phyloP scores from a whole-genome alignment of 2,113 vertebrate species.

The Saccopteryx bilineata region DNA sequence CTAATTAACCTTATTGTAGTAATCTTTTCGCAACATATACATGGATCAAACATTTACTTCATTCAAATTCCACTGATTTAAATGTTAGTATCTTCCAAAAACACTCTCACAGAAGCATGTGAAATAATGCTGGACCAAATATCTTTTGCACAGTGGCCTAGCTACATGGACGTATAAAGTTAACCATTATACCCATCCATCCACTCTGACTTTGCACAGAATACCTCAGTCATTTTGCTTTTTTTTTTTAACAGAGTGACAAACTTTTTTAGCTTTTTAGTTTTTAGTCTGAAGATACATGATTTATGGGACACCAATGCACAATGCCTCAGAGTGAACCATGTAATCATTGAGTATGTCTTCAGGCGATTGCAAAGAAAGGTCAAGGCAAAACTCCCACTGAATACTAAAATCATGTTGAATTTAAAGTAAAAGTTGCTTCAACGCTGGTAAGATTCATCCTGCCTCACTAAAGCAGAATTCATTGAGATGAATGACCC shows the following conservation, averaged over 20 bases:
- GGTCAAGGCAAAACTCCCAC: constrained; percentile 14
- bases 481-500: not conserved
- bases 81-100: not conserved
- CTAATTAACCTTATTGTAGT: not conserved
- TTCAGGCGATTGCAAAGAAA: constrained; percentile 63
- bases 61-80: not conserved
- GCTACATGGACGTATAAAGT: not conserved
- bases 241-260: not conserved
- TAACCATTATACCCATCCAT: not conserved
- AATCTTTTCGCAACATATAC: not conserved
- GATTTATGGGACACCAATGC: constrained; percentile 55
- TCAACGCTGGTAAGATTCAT: not conserved
- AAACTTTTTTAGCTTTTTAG: constrained; percentile 34
- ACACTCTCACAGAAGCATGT: not conserved
- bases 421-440: constrained; percentile 29
- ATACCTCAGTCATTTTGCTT: not conserved
- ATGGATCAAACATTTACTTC: not conserved
- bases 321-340: constrained; percentile 46
- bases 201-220: not conserved
- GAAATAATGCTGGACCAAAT: not conserved
- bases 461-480: not conserved
- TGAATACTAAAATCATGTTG: constrained; percentile 59
- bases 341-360: constrained; percentile 28
- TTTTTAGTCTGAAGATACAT: constrained; percentile 13
- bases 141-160: not conserved